These are phyloP conservation scores for Coptotermes formosanus DNA, from an alignment of 1,140 invertebrate species.

Conservation along the genomic window DNA sequence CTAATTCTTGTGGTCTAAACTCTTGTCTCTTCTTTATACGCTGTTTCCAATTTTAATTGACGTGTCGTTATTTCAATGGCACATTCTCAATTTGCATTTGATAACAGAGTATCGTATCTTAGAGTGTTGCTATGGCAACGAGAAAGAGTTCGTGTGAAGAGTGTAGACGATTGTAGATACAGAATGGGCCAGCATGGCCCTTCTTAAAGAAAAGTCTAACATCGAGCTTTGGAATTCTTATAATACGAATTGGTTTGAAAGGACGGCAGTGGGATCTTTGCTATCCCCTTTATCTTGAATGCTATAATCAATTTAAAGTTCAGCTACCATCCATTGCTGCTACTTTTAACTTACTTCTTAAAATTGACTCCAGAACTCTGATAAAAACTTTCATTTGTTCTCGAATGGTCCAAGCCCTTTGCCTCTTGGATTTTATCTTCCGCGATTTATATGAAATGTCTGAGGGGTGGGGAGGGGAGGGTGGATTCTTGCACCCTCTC, in stretches of 20 bases:
- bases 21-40: no score
- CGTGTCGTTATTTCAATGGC: no score
- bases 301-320: slow-evolving; percentile 12
- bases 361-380: slow-evolving; percentile 2
- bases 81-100: no score
- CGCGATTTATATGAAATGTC: background rate
- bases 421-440: background rate
- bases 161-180: background rate
- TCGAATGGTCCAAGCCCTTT: background rate
- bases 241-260: background rate
- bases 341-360: slow-evolving; percentile 15
- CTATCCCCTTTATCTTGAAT: background rate
- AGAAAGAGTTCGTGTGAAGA: no score
- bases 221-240: background rate
- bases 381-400: slow-evolving; percentile 14
- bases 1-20: no score
- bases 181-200: no score
- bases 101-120: no score
- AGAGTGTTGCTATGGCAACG: background rate
- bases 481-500: background rate
- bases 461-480: background rate
- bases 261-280: background rate
- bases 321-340: background rate
- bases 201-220: background rate
- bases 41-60: no score